Evolutionary conservation across 2,888 invertebrate species (phyloP).

Genomic region (Marasmarcha lunaedactyla): DNA sequence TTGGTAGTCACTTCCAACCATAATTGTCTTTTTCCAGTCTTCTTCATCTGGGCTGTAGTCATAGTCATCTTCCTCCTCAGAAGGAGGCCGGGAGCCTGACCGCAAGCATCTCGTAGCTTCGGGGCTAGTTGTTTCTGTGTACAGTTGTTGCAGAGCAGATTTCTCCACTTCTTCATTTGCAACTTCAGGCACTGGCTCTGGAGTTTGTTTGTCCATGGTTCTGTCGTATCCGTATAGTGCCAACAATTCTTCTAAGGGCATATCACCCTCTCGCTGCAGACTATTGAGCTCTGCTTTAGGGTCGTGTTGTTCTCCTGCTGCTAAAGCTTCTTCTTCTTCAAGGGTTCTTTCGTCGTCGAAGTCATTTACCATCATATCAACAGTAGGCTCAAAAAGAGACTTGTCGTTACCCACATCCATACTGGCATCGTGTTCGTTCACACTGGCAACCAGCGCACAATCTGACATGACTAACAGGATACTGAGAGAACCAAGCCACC

Average conservation of each 20-base stretch:
- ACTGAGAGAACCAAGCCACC: slow-evolving; percentile 19
- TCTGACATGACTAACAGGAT: slow-evolving; percentile 63
- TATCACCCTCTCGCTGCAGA: slow-evolving; percentile 93
- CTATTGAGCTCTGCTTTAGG: slow-evolving; percentile 90
- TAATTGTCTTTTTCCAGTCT: slow-evolving; percentile 93
- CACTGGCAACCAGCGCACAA: slow-evolving; percentile 66
- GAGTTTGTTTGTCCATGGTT: slow-evolving; percentile 48
- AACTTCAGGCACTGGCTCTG: slow-evolving; percentile 38
- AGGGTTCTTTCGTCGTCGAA: slow-evolving; percentile 97
- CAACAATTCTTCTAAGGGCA: slow-evolving; percentile 93
- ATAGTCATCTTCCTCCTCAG: slow-evolving; percentile 86
- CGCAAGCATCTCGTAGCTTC: slow-evolving; percentile 58
- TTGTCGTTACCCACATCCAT: slow-evolving; percentile 68
- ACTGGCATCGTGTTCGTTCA: slow-evolving; percentile 66
- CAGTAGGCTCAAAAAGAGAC: slow-evolving; percentile 88
- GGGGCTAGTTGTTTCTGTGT: slow-evolving; percentile 45
- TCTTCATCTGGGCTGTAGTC: slow-evolving; percentile 88
- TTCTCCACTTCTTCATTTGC: slow-evolving; percentile 51
- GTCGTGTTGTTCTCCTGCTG: slow-evolving; percentile 86
- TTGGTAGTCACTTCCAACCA: slow-evolving; percentile 95
- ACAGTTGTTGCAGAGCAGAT: slow-evolving; percentile 58
- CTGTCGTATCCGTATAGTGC: slow-evolving; percentile 86
- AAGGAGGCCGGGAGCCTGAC: slow-evolving; percentile 79
- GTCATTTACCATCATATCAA: slow-evolving; percentile 97
- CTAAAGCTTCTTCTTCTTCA: slow-evolving; percentile 96